Evolutionary conservation across 2,888 invertebrate genomes (phyloP), one percentile per base, ranked within the genome.

Genomic region (Lithophane semibrunnea): DNA sequence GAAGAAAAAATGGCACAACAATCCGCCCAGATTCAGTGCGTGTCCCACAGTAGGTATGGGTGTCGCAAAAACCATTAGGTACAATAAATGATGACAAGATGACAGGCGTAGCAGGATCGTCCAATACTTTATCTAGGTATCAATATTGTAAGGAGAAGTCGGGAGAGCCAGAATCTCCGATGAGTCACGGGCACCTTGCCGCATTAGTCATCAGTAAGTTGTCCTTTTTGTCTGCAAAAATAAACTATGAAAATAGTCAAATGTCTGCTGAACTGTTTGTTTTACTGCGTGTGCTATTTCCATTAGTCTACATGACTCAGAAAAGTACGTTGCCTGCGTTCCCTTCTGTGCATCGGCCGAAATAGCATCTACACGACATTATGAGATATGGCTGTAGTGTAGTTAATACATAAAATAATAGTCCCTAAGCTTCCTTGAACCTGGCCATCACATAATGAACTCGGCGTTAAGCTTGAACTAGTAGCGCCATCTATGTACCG

Each of bases 151-250:
- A 29, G 49, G 3, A 2, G 29, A 61, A 61, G 47, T 44, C 29
- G 7, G n/a, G 63, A 64, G 7, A 2, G 24, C 24, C 24, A 65
- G 44, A 82, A 58, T 82, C 52, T 24, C 24, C 44, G 21, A 65
- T 82, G 78, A 65, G 58, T 82, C 82, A 75, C 44, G 5, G 18
- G 63, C 29, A 10, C 29, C n/a, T 18, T 54, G 2, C 16, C n/a
- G 29, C 42, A n/a, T 75, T 49, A 75, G 56, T 82, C 82, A 82
- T 21, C 63, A 73, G 49, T 13, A 3, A 12, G 13, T 16, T 71
- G 16, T 75, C 60, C 61, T 63, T 82, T 81, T 64, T 56, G 76
- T 75, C 42, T 75, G 54, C 49, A 1, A 42, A 81, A 81, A 75
- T 64, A 75, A 82, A 52, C 82, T 21, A 18, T 61, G 52, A 54